Conservation (phyloP, 2,888 invertebrate species). For the Microctonus aethiopoides region DNA sequence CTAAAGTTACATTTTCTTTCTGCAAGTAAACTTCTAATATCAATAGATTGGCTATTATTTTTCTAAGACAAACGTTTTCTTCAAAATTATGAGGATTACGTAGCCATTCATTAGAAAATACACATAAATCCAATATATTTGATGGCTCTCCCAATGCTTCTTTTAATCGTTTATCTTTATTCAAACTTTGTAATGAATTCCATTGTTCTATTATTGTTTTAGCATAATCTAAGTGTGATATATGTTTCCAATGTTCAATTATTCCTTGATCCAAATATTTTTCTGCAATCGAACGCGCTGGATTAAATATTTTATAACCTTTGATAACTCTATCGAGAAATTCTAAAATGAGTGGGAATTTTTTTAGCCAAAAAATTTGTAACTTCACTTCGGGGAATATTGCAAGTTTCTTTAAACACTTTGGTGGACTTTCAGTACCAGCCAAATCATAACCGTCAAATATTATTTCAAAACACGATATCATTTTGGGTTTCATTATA, state of each 20-base stretch:
- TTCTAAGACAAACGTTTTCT: slow-evolving; percentile 21
- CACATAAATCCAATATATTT: slow-evolving; percentile 21
- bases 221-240: slow-evolving; percentile 9
- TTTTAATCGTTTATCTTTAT: neutral
- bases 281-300: slow-evolving; percentile 10
- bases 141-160: slow-evolving; percentile 20
- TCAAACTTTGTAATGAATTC: neutral
- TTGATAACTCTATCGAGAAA: slow-evolving; percentile 20
- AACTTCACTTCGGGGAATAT: slow-evolving; percentile 24
- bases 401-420: slow-evolving; percentile 33
- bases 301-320: slow-evolving; percentile 20
- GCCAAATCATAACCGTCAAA: slow-evolving; percentile 33
- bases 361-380: slow-evolving; percentile 28
- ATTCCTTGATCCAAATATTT: slow-evolving; percentile 25
- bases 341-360: slow-evolving; percentile 17
- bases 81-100: neutral
- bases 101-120: neutral
- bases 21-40: slow-evolving; percentile 24
- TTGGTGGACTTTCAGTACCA: slow-evolving; percentile 25
- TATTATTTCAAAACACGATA: slow-evolving; percentile 32
- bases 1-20: slow-evolving; percentile 27
- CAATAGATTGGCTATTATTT: slow-evolving; percentile 28
- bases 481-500: slow-evolving; percentile 35
- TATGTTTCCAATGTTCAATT: slow-evolving; percentile 19
- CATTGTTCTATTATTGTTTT: slow-evolving; percentile 16